phyloP scores from a whole-genome alignment of 1,140 invertebrate genomes.

The Charaxes varanes region DNA sequence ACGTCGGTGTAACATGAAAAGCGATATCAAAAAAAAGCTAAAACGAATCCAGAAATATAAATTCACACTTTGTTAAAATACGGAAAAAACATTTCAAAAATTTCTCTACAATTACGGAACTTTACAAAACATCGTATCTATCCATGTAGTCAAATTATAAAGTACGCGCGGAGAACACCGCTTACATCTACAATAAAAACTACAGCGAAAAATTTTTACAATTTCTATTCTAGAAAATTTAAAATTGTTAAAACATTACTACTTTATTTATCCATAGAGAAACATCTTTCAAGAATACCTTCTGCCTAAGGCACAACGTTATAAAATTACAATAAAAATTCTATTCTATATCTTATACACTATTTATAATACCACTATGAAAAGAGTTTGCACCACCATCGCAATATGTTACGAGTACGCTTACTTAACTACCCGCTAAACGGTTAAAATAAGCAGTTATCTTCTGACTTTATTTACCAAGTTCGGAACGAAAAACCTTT shows the following conservation, averaged over 20 bases:
- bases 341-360: constrained; percentile 59
- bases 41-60: constrained; percentile 46
- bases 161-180: constrained; percentile 38
- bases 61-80: constrained; percentile 48
- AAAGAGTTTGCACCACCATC: constrained; percentile 71
- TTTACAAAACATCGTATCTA: constrained; percentile 41
- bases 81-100: constrained; percentile 36
- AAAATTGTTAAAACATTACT: no score
- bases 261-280: constrained; percentile 25
- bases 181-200: constrained; percentile 48
- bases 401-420: constrained; percentile 48
- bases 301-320: constrained; percentile 58
- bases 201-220: constrained; percentile 27
- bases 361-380: constrained; percentile 51
- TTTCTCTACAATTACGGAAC: constrained; percentile 19
- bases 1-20: constrained; percentile 56
- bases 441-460: constrained; percentile 20
- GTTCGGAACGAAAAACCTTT: constrained; percentile 21
- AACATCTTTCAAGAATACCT: constrained; percentile 33
- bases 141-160: constrained; percentile 46
- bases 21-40: constrained; percentile 57
- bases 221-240: constrained; percentile 55
- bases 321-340: constrained; percentile 45
- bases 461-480: constrained; percentile 10
- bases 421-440: constrained; percentile 49